These are phyloP conservation scores for Desmodus rotundus DNA, from an alignment of 2,113 vertebrate species.

Conservation along the genomic window DNA sequence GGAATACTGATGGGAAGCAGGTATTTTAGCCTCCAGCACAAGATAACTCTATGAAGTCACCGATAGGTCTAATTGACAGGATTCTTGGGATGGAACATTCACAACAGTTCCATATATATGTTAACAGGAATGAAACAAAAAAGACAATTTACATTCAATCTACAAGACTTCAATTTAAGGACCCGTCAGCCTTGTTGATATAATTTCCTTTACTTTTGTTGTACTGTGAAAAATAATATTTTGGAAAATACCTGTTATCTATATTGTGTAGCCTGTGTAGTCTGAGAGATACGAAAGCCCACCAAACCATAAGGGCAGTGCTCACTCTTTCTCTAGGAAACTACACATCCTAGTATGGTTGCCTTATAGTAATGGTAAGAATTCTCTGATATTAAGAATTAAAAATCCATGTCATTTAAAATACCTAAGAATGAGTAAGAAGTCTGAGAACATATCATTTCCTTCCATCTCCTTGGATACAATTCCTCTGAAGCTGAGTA, in stretches of 20 bases:
- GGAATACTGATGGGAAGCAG: neutral
- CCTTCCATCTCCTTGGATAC: neutral
- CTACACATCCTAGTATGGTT: neutral
- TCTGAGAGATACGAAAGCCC: neutral
- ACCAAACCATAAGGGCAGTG: neutral
- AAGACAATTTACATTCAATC: neutral
- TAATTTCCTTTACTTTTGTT: neutral
- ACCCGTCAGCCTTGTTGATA: neutral
- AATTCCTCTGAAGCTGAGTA: neutral
- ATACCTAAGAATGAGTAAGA: neutral
- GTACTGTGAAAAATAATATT: neutral
- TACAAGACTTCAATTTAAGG: neutral
- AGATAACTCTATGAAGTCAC: neutral
- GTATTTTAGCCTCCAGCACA: neutral
- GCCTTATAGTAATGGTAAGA: neutral
- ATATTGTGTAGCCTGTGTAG: neutral
- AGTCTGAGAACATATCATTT: neutral
- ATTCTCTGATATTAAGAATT: neutral
- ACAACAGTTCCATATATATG: neutral
- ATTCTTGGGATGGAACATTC: neutral
- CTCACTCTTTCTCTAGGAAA: neutral
- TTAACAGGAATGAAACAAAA: neutral
- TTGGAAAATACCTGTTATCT: neutral
- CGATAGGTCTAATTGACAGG: neutral
- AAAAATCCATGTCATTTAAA: neutral